Conservation (phyloP, 1,140 invertebrate genomes). For the Saccostrea cuccullata region DNA sequence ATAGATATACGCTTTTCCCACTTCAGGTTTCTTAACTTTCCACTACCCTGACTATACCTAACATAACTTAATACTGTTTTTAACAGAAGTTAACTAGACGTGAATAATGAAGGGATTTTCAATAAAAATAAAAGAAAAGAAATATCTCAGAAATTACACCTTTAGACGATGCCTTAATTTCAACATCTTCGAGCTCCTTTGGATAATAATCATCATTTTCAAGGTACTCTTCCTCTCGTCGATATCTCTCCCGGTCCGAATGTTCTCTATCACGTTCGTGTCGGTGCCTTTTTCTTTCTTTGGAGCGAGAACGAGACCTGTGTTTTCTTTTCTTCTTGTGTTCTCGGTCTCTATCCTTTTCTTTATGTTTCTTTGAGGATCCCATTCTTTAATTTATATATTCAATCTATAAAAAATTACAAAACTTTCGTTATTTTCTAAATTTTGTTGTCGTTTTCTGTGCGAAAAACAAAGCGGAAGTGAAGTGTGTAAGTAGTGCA, state of each 20-base stretch:
- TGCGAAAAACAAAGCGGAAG: neutral
- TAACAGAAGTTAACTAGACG: no score
- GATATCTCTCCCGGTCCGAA: conserved; percentile 42
- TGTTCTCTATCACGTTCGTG: conserved; percentile 51
- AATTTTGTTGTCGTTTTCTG: neutral
- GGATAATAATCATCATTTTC: conserved; percentile 40
- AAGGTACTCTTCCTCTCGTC: conserved; percentile 29
- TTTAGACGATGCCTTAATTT: neutral
- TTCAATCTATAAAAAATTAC: neutral
- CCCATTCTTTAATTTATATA: conserved; percentile 69
- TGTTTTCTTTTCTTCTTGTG: conserved; percentile 75
- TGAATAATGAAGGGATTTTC: no score
- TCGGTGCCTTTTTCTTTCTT: conserved; percentile 64
- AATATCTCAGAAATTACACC: neutral
- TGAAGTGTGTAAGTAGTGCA: neutral
- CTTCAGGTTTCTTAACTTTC: no score
- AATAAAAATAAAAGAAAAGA: no score
- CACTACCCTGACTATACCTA: no score
- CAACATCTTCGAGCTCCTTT: conserved; percentile 36
- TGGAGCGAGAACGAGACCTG: conserved; percentile 74
- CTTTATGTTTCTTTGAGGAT: conserved; percentile 79
- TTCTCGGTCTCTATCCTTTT: conserved; percentile 76
- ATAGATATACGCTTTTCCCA: no score
- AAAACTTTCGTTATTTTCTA: neutral
- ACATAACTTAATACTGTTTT: no score